Conservation (phyloP, 2,888 invertebrate species). For the Tenthredo livida region DNA sequence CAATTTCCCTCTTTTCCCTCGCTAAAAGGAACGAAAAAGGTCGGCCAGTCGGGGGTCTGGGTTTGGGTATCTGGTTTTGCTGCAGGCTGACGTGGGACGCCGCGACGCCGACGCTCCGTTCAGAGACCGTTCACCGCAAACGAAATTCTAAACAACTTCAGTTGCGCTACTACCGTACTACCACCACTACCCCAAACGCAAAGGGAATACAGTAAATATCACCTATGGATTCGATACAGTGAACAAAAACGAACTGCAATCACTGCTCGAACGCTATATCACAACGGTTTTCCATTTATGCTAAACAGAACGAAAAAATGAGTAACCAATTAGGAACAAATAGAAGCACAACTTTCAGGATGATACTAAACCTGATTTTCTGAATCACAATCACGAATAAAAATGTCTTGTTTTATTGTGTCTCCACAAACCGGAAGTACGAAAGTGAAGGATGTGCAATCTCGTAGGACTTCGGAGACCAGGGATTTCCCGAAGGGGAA, state of each 20-base stretch:
- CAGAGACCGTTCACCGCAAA: conserved; percentile 32
- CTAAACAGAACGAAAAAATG: not conserved
- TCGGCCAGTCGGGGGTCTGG: not conserved
- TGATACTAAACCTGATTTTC: too few species aligned
- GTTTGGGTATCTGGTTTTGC: not conserved
- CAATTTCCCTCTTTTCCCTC: conserved; percentile 50
- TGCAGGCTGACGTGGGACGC: conserved; percentile 22
- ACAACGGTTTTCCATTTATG: not conserved
- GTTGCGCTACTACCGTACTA: not conserved
- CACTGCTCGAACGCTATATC: not conserved
- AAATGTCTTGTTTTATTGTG: not conserved
- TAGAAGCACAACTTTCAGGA: not conserved
- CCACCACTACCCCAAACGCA: not conserved
- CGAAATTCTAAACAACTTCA: conserved; percentile 33
- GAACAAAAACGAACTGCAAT: not conserved
- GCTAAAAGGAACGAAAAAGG: conserved; percentile 40
- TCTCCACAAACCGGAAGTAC: not conserved
- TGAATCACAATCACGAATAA: too few species aligned
- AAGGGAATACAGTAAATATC: not conserved
- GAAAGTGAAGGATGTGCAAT: not conserved
- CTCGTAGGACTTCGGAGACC: not conserved
- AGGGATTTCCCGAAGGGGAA: not conserved
- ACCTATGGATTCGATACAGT: not conserved
- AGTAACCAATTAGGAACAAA: not conserved
- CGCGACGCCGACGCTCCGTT: not conserved